phyloP scores from a whole-genome alignment of 1,140 invertebrate genomes.

The Pristionchus pacificus region DNA sequence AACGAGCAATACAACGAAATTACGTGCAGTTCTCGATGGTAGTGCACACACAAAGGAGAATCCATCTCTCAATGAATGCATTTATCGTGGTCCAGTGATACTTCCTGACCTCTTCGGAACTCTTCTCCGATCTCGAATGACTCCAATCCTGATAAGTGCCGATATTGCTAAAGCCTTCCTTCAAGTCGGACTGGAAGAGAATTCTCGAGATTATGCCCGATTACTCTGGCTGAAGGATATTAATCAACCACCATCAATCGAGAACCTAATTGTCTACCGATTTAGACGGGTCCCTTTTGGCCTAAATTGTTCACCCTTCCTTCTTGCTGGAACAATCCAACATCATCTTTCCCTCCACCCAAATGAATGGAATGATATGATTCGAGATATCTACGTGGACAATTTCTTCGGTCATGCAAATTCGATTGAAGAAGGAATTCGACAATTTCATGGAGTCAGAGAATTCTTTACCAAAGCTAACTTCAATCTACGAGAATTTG shows the following conservation, averaged over 20 bases:
- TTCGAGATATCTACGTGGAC: no score
- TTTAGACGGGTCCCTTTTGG: slow-evolving; percentile 31
- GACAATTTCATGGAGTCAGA: no score
- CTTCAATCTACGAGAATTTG: no score
- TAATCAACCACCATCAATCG: slow-evolving; percentile 5
- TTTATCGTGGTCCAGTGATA: slow-evolving; percentile 34
- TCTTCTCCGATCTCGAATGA: slow-evolving; percentile 27
- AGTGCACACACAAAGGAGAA: slow-evolving; percentile 45
- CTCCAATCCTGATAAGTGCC: slow-evolving; percentile 13
- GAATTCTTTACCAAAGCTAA: no score
- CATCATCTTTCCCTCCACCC: slow-evolving; percentile 16
- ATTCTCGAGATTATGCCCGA: slow-evolving; percentile 28
- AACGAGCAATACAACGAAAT: slow-evolving; percentile 48
- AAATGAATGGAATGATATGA: no score
- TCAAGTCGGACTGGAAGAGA: slow-evolving; percentile 27
- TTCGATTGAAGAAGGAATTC: no score
- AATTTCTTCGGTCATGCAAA: no score
- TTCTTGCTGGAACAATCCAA: slow-evolving; percentile 28
- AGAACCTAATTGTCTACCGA: slow-evolving; percentile 22
- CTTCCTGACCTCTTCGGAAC: slow-evolving; percentile 30
- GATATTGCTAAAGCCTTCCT: slow-evolving; percentile 38
- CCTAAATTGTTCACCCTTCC: slow-evolving; percentile 19
- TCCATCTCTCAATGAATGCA: slow-evolving; percentile 53
- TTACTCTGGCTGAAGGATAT: slow-evolving; percentile 36
- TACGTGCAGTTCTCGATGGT: slow-evolving; percentile 58